phyloP scores from a whole-genome alignment of 2,888 invertebrate genomes.

The Agrypnus murinus region DNA sequence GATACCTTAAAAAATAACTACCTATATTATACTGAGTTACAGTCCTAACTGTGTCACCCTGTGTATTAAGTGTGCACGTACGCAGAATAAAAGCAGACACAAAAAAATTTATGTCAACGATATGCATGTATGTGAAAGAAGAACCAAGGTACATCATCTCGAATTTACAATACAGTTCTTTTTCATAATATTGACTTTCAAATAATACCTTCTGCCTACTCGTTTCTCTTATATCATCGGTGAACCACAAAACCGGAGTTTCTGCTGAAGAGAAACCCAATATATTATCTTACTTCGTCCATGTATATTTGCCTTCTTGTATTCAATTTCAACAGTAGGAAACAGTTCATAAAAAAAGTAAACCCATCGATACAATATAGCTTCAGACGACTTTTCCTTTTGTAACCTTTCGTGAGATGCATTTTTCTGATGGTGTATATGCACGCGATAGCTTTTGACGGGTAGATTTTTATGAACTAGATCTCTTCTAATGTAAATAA shows the following conservation, averaged over 20 bases:
- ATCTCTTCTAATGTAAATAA: too few species aligned
- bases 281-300: constrained; percentile 16
- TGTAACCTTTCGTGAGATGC: not conserved
- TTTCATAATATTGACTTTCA: constrained; percentile 28
- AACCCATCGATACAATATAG: not conserved
- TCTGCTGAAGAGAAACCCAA: not conserved
- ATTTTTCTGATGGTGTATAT: not conserved
- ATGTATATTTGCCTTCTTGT: not conserved
- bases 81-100: too few species aligned
- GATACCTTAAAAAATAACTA: too few species aligned
- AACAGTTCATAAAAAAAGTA: not conserved
- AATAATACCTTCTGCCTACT: constrained; percentile 8
- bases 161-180: not conserved
- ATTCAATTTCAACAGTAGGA: constrained; percentile 3
- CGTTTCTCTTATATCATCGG: not conserved
- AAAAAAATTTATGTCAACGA: too few species aligned
- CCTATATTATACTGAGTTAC: too few species aligned
- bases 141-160: not conserved
- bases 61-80: too few species aligned
- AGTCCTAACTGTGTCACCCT: too few species aligned
- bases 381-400: constrained; percentile 10
- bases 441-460: not conserved
- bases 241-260: constrained; percentile 13
- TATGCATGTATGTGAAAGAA: too few species aligned
- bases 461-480: too few species aligned